A percentile compares a stretch with the other conserved stretches of the same genome.
Conservation (phyloP, 1,140 invertebrate species). For the Phortica variegata region DNA sequence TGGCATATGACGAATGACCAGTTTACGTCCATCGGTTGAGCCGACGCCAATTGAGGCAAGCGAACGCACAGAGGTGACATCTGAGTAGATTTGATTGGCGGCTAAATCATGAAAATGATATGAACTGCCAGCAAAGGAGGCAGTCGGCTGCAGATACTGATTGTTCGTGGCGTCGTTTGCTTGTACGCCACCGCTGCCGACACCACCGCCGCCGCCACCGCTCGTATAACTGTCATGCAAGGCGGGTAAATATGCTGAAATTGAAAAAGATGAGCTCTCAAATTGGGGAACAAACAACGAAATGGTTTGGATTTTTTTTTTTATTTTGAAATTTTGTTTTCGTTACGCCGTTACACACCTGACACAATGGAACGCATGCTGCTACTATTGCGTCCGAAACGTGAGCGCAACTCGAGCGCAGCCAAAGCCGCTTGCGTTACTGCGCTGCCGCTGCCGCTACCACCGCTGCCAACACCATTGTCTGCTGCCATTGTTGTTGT, state of each 20-base stretch:
- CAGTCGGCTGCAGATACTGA: constrained; percentile 43
- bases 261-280: neutral
- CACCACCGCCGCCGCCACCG: constrained; percentile 33
- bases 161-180: constrained; percentile 8
- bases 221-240: constrained; percentile 36
- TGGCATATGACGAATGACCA: constrained; percentile 77
- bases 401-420: constrained; percentile 33
- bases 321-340: neutral
- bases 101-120: constrained; percentile 57
- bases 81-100: constrained; percentile 58
- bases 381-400: constrained; percentile 41
- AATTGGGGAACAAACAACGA: neutral
- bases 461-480: constrained; percentile 11
- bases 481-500: constrained; percentile 40
- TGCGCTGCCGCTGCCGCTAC: neutral
- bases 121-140: constrained; percentile 48
- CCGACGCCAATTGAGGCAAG: constrained; percentile 82
- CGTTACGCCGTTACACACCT: constrained; percentile 26
- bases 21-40: constrained; percentile 80
- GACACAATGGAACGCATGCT: constrained; percentile 52
- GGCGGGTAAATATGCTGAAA: constrained; percentile 35
- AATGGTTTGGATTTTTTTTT: too few species aligned
- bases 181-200: constrained; percentile 19
- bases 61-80: constrained; percentile 71
- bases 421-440: constrained; percentile 18